phyloP scores from a whole-genome alignment of 1,140 invertebrate species.

The Drosophila paulistorum region DNA sequence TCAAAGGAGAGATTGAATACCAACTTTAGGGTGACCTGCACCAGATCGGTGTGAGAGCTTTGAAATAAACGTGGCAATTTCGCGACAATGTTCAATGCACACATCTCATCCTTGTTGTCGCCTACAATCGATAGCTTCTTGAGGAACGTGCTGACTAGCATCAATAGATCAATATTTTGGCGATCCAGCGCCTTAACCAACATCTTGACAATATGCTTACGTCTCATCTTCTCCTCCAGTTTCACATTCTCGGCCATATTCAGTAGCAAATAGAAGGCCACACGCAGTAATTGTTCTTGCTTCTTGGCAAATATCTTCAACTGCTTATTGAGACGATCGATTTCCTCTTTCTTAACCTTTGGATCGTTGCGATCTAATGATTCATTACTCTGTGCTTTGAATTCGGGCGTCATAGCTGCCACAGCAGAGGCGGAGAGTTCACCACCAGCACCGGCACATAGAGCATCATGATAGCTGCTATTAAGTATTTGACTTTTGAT shows the following conservation, averaged over 20 bases:
- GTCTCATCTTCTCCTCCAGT: conserved; percentile 98
- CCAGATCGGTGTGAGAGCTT: conserved; percentile 90
- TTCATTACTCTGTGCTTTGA: conserved; percentile 83
- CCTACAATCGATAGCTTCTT: conserved; percentile 97
- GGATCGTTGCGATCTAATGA: conserved; percentile 84
- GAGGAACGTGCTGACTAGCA: conserved; percentile 96
- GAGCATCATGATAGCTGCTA: conserved; percentile 87
- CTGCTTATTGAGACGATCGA: conserved; percentile 91
- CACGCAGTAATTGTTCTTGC: conserved; percentile 95
- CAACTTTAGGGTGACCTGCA: conserved; percentile 93
- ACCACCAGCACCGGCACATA: conserved; percentile 80
- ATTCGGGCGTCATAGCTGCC: conserved; percentile 46
- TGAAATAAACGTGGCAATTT: conserved; percentile 90
- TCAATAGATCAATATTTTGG: conserved; percentile 93
- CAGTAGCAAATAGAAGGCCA: conserved; percentile 94
- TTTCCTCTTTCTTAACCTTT: conserved; percentile 90
- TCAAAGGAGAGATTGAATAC: conserved; percentile 99
- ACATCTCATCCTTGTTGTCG: conserved; percentile 97
- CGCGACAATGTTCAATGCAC: conserved; percentile 88
- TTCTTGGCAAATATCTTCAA: conserved; percentile 92
- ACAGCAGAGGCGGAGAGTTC: conserved; percentile 12
- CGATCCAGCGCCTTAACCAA: conserved; percentile 95
- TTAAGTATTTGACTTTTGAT: conserved; percentile 84
- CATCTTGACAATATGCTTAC: conserved; percentile 95
- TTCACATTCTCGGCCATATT: conserved; percentile 97